These are phyloP conservation scores for Ernsta delagoae DNA, from an alignment of 2,888 invertebrate genomes.

Conservation along the genomic window DNA sequence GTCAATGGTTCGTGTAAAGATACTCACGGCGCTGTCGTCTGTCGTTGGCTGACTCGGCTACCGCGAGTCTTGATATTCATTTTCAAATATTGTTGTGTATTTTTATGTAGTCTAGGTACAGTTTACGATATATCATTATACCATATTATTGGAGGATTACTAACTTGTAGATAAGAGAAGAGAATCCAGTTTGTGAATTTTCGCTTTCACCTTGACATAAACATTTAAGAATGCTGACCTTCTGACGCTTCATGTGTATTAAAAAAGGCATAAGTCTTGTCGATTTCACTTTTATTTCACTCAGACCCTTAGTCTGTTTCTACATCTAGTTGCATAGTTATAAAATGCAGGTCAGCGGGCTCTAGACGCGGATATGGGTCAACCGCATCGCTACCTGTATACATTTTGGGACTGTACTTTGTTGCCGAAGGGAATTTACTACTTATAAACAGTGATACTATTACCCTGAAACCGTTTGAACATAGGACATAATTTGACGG, in stretches of 20 bases:
- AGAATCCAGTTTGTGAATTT: not conserved
- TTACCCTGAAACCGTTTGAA: not conserved
- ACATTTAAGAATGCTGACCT: not conserved
- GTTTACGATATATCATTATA: no score
- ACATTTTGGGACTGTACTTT: conserved; percentile 23
- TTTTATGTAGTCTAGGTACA: no score
- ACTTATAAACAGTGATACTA: conserved; percentile 4
- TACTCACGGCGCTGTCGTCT: no score
- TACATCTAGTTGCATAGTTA: conserved; percentile 3
- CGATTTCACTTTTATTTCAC: no score
- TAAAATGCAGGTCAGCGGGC: conserved; percentile 40
- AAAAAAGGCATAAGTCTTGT: no score
- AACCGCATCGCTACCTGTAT: conserved; percentile 38
- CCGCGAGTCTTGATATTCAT: no score
- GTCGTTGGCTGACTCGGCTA: no score
- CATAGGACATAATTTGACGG: not conserved
- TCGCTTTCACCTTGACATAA: not conserved
- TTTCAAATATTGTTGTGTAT: no score
- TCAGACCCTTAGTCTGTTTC: not conserved
- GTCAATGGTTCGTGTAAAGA: no score
- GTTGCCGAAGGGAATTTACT: conserved; percentile 1
- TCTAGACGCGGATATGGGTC: conserved; percentile 38
- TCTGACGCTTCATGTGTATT: no score
- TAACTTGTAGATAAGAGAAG: not conserved
- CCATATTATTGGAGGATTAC: no score